Evolutionary conservation across 2,113 vertebrate species (phyloP), one percentile per base, ranked within the genome.

Genomic region (Xerus inauris): DNA sequence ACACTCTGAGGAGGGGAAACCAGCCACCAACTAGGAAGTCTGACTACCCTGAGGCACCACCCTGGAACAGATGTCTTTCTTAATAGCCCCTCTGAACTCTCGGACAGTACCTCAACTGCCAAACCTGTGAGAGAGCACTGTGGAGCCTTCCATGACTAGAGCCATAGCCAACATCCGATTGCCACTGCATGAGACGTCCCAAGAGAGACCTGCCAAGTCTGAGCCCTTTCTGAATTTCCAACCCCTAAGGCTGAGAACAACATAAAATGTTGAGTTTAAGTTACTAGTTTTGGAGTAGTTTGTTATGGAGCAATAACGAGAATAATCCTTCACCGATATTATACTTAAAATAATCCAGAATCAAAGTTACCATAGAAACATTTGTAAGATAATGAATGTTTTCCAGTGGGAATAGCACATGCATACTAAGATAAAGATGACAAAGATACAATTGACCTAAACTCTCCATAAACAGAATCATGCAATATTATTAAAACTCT

Each of bases 271-370:
- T 42, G 59, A 40, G 62, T 67, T 51, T 69, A 79, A 65, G 11
- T 51, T 57, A 13, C 16, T 73, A 40, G 35, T 85, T 95, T 82
- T 4, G 6, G 32, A 30, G 6, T 73, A 47, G 94, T 76, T 51
- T 90, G 62, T 73, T 91, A 67, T 11, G 0, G 14, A 77, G 45
- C 71, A 75, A 40, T 26, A 72, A 82, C 47, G 54, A 95, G 47
- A 86, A 79, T 2, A 72, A 5, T 47, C 30, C 16, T 12, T 77
- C 72, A 64, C 19, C n/a, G 24, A 97, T 64, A 73, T 90, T 45
- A 91, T 71, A 93, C 75, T 91, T 83, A 69, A 94, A 89, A 64
- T 67, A 79, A 67, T n/a, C 40, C 59, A 93, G 71, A 89, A 81
- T 94, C 87, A 93, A 67, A 91, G 51, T 54, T 72, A 87, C 26